Percentiles rank a stretch among this genome's conserved stretches.
Conservation (phyloP, 2,888 invertebrate species). For the Lathronympha strigana region DNA sequence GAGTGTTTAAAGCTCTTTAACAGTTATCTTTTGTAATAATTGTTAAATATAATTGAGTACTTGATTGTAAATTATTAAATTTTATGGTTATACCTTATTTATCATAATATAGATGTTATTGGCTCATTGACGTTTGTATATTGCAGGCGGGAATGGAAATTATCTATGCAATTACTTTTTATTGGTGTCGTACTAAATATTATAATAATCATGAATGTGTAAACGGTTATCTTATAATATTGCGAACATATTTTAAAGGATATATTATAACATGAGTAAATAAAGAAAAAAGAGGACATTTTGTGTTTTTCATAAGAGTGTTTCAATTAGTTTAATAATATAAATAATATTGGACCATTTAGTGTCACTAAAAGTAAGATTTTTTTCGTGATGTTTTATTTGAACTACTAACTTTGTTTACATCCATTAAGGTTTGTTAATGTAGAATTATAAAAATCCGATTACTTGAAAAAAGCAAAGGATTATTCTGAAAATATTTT, state of each 20-base stretch:
- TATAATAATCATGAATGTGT: neutral
- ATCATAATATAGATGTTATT: constrained; percentile 3
- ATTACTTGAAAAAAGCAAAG: too few species aligned
- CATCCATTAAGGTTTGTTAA: too few species aligned
- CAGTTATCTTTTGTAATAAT: constrained; percentile 4
- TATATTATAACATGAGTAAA: too few species aligned
- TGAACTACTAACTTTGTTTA: too few species aligned
- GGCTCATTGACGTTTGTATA: neutral
- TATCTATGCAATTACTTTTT: neutral
- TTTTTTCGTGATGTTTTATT: too few species aligned
- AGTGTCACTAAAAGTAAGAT: too few species aligned
- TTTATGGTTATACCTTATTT: neutral
- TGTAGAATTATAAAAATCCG: too few species aligned
- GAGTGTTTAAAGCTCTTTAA: constrained; percentile 13
- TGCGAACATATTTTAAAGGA: too few species aligned
- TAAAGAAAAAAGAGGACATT: too few species aligned
- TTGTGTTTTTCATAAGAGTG: too few species aligned
- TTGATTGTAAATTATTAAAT: constrained; percentile 1
- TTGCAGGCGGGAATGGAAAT: neutral
- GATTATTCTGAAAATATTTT: neutral
- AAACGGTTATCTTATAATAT: neutral
- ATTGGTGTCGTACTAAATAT: neutral
- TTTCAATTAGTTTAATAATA: too few species aligned
- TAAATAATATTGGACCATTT: too few species aligned
- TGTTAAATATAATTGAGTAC: constrained; percentile 13